Conservation (phyloP, 2,113 vertebrate species). For the Antigone vipio region DNA sequence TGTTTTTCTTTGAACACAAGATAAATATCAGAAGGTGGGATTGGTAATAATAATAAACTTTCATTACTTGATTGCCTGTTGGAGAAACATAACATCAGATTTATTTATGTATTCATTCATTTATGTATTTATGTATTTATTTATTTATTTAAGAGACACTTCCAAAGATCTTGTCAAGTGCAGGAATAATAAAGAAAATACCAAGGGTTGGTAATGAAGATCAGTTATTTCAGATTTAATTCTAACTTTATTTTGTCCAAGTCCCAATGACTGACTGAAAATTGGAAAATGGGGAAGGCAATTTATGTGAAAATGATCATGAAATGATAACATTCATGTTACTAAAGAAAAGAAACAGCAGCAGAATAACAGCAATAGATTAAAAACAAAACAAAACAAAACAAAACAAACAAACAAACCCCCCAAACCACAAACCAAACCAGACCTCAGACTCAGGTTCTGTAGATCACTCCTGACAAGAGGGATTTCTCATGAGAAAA, state of each 20-base stretch:
- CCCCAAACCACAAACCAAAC: neutral
- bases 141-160: neutral
- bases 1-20: neutral
- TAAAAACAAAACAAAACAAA: neutral
- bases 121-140: too few relatives aligned
- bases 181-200: neutral
- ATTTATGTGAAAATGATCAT: neutral
- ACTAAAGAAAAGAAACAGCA: neutral
- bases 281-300: neutral
- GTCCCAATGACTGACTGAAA: neutral
- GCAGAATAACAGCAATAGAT: neutral
- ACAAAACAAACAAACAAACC: neutral
- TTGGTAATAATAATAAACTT: neutral
- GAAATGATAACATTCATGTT: neutral
- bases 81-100: neutral
- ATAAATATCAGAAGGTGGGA: neutral
- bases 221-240: neutral
- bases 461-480: neutral
- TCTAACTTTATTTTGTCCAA: neutral
- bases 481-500: neutral
- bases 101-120: too few relatives aligned
- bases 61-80: neutral
- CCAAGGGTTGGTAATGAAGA: neutral
- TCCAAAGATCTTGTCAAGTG: neutral
- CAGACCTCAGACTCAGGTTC: neutral